Evolutionary conservation across 2,797 vertebrate species (phyloP), one percentile per base, ranked within the genome.

Genomic region (Hylomyscus alleni): DNA sequence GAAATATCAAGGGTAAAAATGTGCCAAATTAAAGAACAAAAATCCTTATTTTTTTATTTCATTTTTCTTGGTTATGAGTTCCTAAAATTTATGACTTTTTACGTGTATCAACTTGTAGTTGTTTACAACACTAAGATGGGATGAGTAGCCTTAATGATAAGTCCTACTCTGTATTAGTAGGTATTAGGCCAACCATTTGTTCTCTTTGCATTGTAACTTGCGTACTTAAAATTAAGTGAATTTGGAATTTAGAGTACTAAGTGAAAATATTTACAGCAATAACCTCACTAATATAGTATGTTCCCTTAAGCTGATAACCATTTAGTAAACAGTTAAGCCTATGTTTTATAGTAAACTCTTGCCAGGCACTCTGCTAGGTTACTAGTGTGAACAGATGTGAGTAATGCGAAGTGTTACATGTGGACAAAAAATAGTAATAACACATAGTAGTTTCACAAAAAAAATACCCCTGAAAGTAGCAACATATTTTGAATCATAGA

Each of bases 171-270:
- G 6, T n/a, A 29, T 80, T 20, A 34, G 29, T 40, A 85, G 6
- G 44, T 90, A 72, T 75, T 90, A 24, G 40, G 9, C 62, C 92
- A 17, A 34, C 56, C 77, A 91, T 29, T 90, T 86, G 60, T 40
- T 92, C 90, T 91, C 62, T 96, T 91, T 91, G 73, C 34, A 65
- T 44, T 91, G n/a, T 65, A 34, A 84, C 60, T 65, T 83, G 9
- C 86, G 1, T 62, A 77, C 77, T 89, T 94, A 94, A 94, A 94
- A 76, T 86, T 85, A 90, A 90, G 52, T 73, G 14, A 14, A 73
- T 50, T 91, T 19, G 93, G 37, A 89, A 95, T 78, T 95, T 6
- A 58, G 47, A 87, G 52, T 88, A 89, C 65, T 47, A 52, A 76
- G 3, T 81, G 34, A 62, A 84, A 93, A 84, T 2, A 77, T 80